Percentiles rank a stretch among this genome's conserved stretches.
These are phyloP conservation scores for Paramormyrops kingsleyae DNA, from an alignment of 2,113 vertebrate species.

Conservation along the genomic window DNA sequence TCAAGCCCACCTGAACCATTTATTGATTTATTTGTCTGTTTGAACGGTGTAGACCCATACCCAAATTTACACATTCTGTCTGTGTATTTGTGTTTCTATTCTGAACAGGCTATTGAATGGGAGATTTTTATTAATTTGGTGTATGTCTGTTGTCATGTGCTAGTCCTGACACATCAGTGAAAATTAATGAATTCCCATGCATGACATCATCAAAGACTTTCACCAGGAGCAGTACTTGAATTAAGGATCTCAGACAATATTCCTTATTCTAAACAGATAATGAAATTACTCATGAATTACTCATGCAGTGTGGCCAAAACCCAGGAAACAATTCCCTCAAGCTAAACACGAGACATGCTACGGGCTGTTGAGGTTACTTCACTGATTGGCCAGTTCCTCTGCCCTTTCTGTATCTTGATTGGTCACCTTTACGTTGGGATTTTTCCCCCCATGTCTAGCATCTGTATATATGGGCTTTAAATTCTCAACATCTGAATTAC, in stretches of 20 bases:
- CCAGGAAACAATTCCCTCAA: not conserved
- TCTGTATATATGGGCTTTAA: not conserved
- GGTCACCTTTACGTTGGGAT: not conserved
- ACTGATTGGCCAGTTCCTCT: not conserved
- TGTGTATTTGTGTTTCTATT: not conserved
- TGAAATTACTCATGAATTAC: constrained; percentile 9
- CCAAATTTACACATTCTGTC: not conserved
- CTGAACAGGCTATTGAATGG: not conserved
- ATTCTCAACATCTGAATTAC: not conserved
- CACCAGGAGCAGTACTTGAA: not conserved
- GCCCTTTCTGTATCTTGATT: not conserved
- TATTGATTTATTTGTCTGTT: not conserved
- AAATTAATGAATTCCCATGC: not conserved
- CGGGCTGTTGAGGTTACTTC: not conserved
- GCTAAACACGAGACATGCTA: not conserved
- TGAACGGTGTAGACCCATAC: not conserved
- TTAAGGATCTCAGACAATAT: not conserved
- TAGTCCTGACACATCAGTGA: not conserved
- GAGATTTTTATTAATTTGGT: not conserved
- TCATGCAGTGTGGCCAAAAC: not conserved
- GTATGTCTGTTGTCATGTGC: not conserved
- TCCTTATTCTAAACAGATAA: not conserved
- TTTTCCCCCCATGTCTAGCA: not conserved
- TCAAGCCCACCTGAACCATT: not conserved
- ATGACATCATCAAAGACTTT: not conserved